A percentile compares a stretch with the other conserved stretches of the same genome.
Conservation (phyloP, 1,140 invertebrate genomes). For the Hylaeus volcanicus region DNA sequence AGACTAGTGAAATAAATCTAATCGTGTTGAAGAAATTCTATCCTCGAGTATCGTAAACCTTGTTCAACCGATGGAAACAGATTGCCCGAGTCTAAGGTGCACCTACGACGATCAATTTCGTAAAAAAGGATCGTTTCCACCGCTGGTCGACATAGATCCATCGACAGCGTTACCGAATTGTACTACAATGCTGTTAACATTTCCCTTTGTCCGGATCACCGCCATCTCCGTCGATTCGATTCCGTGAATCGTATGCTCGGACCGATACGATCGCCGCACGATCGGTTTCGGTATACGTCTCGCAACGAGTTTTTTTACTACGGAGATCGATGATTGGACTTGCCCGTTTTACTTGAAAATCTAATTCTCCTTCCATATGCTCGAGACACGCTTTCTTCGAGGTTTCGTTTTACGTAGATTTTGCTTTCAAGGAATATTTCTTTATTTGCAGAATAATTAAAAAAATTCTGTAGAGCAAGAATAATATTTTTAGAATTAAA, state of each 20-base stretch:
- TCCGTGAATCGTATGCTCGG: constrained; percentile 1
- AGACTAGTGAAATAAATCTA: too few species aligned
- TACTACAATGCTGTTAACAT: constrained; percentile 40
- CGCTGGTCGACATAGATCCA: neutral
- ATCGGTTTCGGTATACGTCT: neutral
- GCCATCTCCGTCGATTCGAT: neutral
- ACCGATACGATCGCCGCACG: neutral
- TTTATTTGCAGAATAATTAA: too few species aligned
- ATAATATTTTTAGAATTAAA: too few species aligned
- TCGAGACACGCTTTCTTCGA: neutral
- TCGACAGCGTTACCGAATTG: constrained; percentile 51
- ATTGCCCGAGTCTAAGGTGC: constrained; percentile 48
- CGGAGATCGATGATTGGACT: neutral
- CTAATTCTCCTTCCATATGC: too few species aligned
- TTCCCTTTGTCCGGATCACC: constrained; percentile 29
- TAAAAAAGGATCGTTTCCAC: constrained; percentile 53
- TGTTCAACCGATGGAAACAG: constrained; percentile 56
- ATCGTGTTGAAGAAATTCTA: too few species aligned
- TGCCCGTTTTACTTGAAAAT: neutral
- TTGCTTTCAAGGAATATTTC: too few species aligned
- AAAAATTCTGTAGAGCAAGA: too few species aligned
- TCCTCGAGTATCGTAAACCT: constrained; percentile 3
- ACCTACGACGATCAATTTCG: constrained; percentile 52
- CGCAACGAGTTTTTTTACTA: neutral
- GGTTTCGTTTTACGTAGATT: neutral